Conservation (phyloP, 2,888 invertebrate genomes). For the Stenolophus ochropezus region DNA sequence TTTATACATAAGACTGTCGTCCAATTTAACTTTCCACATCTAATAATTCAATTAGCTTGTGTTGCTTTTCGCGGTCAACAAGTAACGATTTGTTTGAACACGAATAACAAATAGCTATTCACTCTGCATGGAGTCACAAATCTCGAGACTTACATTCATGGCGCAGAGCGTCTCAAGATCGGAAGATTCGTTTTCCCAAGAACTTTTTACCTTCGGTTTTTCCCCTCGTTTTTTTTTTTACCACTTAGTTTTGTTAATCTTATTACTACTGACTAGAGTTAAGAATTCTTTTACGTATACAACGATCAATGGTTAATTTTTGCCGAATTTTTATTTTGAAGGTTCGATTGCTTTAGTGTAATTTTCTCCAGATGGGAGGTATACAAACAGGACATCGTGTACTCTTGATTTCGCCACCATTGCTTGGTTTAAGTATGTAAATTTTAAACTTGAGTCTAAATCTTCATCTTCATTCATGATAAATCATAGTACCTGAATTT, state of each 20-base stretch:
- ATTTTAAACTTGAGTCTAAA: not conserved
- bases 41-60: too few relatives aligned
- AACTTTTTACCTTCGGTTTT: too few relatives aligned
- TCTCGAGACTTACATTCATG: too few relatives aligned
- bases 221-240: too few relatives aligned
- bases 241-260: not conserved
- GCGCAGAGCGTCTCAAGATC: too few relatives aligned
- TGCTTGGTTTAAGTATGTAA: not conserved
- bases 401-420: not conserved
- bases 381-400: not conserved
- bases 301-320: not conserved
- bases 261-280: not conserved
- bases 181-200: too few relatives aligned
- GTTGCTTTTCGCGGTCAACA: too few relatives aligned
- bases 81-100: too few relatives aligned
- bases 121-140: too few relatives aligned
- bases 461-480: not conserved
- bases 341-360: not conserved
- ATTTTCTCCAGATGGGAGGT: not conserved
- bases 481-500: not conserved
- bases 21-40: too few relatives aligned
- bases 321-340: not conserved
- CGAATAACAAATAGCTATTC: too few relatives aligned
- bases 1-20: too few relatives aligned
- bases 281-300: not conserved